phyloP scores from a whole-genome alignment of 2,113 vertebrate genomes.

The Pavo muticus region DNA sequence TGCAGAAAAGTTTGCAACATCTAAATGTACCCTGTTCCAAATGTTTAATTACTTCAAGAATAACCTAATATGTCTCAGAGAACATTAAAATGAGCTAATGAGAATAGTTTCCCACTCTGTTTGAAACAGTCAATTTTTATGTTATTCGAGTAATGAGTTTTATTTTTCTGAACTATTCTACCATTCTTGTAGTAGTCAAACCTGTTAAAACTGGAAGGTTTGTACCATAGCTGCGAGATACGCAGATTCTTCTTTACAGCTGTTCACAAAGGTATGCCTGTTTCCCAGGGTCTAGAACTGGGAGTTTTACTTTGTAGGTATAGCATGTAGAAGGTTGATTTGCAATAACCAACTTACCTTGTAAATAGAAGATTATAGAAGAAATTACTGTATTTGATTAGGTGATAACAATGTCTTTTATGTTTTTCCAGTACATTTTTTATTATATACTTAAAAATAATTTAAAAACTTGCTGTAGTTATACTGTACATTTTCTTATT shows the following conservation, averaged over 20 bases:
- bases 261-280: rapidly evolving
- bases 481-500: not conserved
- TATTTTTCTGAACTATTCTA: not conserved
- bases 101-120: not conserved
- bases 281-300: not conserved
- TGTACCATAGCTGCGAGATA: not conserved
- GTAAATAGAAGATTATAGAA: not conserved
- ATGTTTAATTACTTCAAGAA: not conserved
- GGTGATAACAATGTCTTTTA: not conserved
- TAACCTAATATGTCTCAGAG: not conserved
- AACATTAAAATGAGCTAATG: not conserved
- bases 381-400: not conserved
- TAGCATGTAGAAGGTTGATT: not conserved
- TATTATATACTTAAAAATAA: not conserved
- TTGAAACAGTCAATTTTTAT: not conserved
- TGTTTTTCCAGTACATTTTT: not conserved
- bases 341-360: not conserved
- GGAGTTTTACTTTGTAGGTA: not conserved
- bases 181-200: not conserved
- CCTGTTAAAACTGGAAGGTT: not conserved
- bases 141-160: not conserved
- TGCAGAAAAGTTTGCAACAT: not conserved
- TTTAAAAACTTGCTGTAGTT: not conserved
- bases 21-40: not conserved
- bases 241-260: not conserved